Conservation (phyloP, 2,888 invertebrate species). For the Loripinus fragilis region DNA sequence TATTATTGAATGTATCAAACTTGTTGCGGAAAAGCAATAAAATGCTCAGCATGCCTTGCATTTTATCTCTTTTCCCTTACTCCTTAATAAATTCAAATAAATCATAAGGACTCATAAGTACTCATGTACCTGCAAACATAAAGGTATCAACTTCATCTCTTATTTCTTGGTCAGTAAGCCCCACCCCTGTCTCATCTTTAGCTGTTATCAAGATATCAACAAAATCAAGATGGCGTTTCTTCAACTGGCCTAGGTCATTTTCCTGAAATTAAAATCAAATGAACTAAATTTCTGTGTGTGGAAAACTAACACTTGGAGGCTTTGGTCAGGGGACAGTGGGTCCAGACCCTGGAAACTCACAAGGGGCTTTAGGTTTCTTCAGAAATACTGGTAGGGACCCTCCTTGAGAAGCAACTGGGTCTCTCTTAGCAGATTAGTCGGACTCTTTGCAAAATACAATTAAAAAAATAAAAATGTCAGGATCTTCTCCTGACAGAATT, state of each 20-base stretch:
- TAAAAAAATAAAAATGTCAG: background rate
- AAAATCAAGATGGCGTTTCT: slow-evolving; percentile 61
- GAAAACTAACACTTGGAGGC: too few relatives aligned
- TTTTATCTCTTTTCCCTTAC: too few relatives aligned
- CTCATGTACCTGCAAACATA: slow-evolving; percentile 74
- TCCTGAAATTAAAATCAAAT: too few relatives aligned
- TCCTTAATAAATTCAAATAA: background rate
- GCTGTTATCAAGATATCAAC: slow-evolving; percentile 72
- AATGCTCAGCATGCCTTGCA: too few relatives aligned
- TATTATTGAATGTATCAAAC: too few relatives aligned
- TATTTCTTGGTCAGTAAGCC: slow-evolving; percentile 73
- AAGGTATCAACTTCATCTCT: slow-evolving; percentile 76
- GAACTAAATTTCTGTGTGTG: too few relatives aligned
- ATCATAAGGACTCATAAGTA: slow-evolving; percentile 22
- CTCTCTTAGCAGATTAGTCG: background rate
- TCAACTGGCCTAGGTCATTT: background rate
- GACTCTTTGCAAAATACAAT: background rate
- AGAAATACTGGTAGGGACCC: too few relatives aligned
- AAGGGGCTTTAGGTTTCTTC: too few relatives aligned
- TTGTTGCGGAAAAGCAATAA: too few relatives aligned
- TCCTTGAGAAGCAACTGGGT: background rate
- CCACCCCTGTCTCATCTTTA: slow-evolving; percentile 69
- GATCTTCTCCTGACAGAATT: background rate
- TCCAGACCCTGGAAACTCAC: too few relatives aligned
- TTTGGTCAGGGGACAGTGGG: too few relatives aligned